Percentiles rank a stretch among this genome's conserved stretches.
Evolutionary conservation across 35 echinoderm and acorn worm species (phyloP).

Genomic region (Acanthaster planci): DNA sequence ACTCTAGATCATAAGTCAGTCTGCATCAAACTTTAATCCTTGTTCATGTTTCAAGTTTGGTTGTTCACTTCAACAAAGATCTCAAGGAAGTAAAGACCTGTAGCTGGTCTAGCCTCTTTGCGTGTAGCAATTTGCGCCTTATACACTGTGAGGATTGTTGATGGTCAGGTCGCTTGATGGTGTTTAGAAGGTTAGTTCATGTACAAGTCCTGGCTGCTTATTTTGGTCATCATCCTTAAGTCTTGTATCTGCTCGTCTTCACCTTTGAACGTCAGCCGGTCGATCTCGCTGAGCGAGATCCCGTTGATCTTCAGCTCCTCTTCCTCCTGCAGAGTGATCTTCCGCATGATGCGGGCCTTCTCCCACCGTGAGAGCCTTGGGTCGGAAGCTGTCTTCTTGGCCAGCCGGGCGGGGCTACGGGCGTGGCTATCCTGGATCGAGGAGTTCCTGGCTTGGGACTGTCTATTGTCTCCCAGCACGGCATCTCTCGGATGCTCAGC

Average conservation of each 20-base stretch:
- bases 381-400: constrained; percentile 8
- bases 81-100: too few species aligned
- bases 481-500: neutral
- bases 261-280: constrained; percentile 50
- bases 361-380: constrained; percentile 1
- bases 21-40: too few species aligned
- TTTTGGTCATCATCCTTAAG: neutral
- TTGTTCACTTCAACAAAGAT: too few species aligned
- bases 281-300: constrained; percentile 70
- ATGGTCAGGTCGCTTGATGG: too few species aligned
- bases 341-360: constrained; percentile 24
- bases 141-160: too few species aligned
- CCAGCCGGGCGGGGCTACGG: neutral
- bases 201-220: constrained; percentile 6
- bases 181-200: neutral
- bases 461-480: neutral
- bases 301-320: constrained; percentile 73
- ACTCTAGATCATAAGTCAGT: too few species aligned
- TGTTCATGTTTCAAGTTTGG: too few species aligned
- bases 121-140: too few species aligned
- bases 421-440: neutral
- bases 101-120: too few species aligned
- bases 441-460: neutral
- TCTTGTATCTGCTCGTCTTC: constrained; percentile 27
- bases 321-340: constrained; percentile 30